Evolutionary conservation across 2,888 invertebrate genomes (phyloP), one percentile per base, ranked within the genome.

Genomic region (Muschampia plurimacula): DNA sequence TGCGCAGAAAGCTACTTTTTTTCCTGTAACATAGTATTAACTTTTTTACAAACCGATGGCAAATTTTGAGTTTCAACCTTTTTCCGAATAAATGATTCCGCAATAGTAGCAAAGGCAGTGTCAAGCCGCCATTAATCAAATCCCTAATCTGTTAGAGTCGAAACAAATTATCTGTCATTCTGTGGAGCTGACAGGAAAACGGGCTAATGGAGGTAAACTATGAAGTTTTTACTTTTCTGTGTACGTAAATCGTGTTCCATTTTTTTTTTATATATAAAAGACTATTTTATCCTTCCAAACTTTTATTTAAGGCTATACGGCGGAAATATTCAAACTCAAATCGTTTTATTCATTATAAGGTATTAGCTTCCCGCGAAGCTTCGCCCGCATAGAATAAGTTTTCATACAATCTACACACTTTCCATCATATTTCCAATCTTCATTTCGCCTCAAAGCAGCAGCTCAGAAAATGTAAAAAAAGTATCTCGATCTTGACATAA

Each of bases 161-260:
- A 69, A 63, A 69, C 69, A 69, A 69, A 46, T 49, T 49, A 62
- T 69, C 69, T 55, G 32, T 69, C 69, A 69, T 59, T 60, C 32
- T 63, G 39, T 63, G 63, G 13, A 62, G 15, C 22, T 44, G 44
- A 59, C 46, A 46, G 32, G 32, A n/a, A 68, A 68, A 46, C 15
- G 13, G 15, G 6, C 32, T 36, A 69, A 62, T 49, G 44, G 49
- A 49, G 49, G 49, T 8, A 28, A 60, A 49, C 52, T 67, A 39
- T 39, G 55, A 10, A 28, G 55, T 57, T 57, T 57, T 44, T 67
- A 22, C 28, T 59, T 41, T 36, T 22, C 39, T 28, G 10, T 36
- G 36, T n/a, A 10, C 60, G n/a, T 4, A 8, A 22, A 12, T 39
- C 39, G 22, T 57, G 39, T 12, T 2, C 5, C 7, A 36, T 59